Percentiles rank a stretch among this genome's conserved stretches.
phyloP scores from a whole-genome alignment of 2,888 invertebrate genomes.

The Aromia moschata region DNA sequence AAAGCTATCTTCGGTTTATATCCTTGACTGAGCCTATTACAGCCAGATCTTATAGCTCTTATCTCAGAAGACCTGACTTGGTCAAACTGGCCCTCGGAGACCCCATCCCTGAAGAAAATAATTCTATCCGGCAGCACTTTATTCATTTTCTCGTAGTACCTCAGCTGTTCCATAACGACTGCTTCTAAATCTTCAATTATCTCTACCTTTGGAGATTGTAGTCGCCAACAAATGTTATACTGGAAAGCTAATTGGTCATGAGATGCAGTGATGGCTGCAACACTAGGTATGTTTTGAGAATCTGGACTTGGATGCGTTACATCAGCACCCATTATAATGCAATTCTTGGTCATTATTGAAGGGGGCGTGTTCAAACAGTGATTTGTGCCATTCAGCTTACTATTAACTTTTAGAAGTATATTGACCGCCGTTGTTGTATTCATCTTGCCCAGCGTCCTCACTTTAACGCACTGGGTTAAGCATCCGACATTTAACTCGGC shows the following conservation, averaged over 20 bases:
- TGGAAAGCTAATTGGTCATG: constrained; percentile 73
- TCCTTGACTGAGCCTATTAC: constrained; percentile 60
- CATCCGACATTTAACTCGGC: constrained; percentile 76
- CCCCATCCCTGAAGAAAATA: constrained; percentile 86
- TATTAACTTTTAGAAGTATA: constrained; percentile 77
- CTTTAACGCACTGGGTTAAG: constrained; percentile 78
- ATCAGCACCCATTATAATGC: constrained; percentile 81
- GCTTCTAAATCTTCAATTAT: constrained; percentile 78
- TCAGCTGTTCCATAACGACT: constrained; percentile 67
- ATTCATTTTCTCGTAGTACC: constrained; percentile 65
- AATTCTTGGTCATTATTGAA: constrained; percentile 59
- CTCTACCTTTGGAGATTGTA: constrained; percentile 79
- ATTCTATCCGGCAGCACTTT: constrained; percentile 71
- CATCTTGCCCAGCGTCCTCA: constrained; percentile 64
- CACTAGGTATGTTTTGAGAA: constrained; percentile 70
- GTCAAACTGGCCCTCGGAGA: constrained; percentile 85
- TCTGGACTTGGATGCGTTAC: constrained; percentile 92
- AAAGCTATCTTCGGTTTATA: constrained; percentile 86
- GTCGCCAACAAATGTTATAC: constrained; percentile 79
- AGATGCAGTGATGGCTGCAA: constrained; percentile 81
- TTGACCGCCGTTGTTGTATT: constrained; percentile 73
- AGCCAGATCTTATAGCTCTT: constrained; percentile 77
- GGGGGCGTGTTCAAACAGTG: constrained; percentile 62
- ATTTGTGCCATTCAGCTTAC: constrained; percentile 86
- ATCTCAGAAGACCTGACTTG: constrained; percentile 73